These are phyloP conservation scores for Phaedon cochleariae DNA, from an alignment of 2,888 invertebrate genomes.

Conservation along the genomic window DNA sequence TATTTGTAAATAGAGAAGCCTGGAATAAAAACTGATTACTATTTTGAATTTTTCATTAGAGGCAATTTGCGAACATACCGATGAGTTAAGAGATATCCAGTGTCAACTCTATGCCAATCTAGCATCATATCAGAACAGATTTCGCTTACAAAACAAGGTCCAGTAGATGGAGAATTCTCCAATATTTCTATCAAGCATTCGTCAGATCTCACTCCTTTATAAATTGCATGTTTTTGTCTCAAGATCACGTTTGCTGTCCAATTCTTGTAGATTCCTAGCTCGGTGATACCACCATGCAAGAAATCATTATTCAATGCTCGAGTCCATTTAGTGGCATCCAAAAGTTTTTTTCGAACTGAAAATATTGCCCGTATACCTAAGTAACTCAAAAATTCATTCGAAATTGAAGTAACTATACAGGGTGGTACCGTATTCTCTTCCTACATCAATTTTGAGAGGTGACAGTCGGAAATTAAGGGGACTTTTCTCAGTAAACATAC, in stretches of 20 bases:
- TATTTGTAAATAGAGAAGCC: constrained; percentile 50
- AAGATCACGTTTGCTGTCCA: constrained; percentile 46
- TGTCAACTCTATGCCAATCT: constrained; percentile 45
- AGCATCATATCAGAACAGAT: constrained; percentile 45
- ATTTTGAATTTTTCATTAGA: too few relatives aligned
- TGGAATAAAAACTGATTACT: constrained; percentile 29
- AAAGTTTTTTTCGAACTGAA: constrained; percentile 38
- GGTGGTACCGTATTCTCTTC: too few relatives aligned
- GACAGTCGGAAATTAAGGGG: too few relatives aligned
- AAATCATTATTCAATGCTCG: constrained; percentile 25
- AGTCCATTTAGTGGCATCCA: constrained; percentile 44
- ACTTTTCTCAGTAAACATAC: too few relatives aligned
- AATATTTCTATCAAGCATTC: constrained; percentile 49
- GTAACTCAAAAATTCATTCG: too few relatives aligned
- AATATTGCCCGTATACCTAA: neutral
- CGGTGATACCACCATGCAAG: constrained; percentile 15
- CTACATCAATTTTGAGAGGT: too few relatives aligned
- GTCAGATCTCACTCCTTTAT: constrained; percentile 46
- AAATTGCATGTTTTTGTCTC: constrained; percentile 44
- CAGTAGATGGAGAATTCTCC: constrained; percentile 19
- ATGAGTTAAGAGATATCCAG: constrained; percentile 51
- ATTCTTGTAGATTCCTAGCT: constrained; percentile 47
- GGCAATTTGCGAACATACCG: too few relatives aligned
- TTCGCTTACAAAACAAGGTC: constrained; percentile 41
- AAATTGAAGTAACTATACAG: too few relatives aligned